Base-by-base conservation (phyloP, 1,140 invertebrate genomes). In the Hyphantria cunea region DNA sequence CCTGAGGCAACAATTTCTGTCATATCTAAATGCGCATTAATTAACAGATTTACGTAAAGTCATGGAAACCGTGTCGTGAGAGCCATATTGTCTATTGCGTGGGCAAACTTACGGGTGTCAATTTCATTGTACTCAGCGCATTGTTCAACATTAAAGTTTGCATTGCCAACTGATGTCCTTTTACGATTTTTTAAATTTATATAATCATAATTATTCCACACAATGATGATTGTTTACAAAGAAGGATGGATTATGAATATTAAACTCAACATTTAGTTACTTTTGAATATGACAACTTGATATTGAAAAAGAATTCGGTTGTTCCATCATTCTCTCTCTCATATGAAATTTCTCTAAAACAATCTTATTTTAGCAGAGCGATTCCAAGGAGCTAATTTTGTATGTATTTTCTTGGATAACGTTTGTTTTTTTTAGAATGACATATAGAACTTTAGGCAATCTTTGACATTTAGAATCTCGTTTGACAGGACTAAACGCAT, bases 31-130 rank as follows among this genome's bases (percentile, higher is more conserved):
- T 72, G 64, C 68, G 69, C 63, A 68, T 71, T 80, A 82, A 86
- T 83, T 86, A 86, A 74, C 32, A 37, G 70, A 78, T 88, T 90
- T 88, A 83, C 84, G 84, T 84, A 88, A 88, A 84, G 49, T 62
- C 78, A 76, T 88, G 87, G 84, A 87, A 90, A 88, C 78, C 69
- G 63, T 90, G 84, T 58, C 87, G 85, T 88, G 87, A 71, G 85
- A 87, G 64, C 50, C 65, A 68, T 74, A 87, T 86, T 89, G 83
- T 86, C 62, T 68, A 39, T 39, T 50, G 51, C 55, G 54, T 53
- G 44, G 33, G 41, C 49, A 59, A 48, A 37, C 25, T 56, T 47
- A 39, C 47, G 37, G 56, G 47, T 37, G 52, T 73, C 69, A 56
- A 66, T 65, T 70, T 74, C 66, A 68, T 70, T 76, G 68, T 70